Conservation (phyloP, 2,888 invertebrate genomes). For the Eugnorisma glareosa region DNA sequence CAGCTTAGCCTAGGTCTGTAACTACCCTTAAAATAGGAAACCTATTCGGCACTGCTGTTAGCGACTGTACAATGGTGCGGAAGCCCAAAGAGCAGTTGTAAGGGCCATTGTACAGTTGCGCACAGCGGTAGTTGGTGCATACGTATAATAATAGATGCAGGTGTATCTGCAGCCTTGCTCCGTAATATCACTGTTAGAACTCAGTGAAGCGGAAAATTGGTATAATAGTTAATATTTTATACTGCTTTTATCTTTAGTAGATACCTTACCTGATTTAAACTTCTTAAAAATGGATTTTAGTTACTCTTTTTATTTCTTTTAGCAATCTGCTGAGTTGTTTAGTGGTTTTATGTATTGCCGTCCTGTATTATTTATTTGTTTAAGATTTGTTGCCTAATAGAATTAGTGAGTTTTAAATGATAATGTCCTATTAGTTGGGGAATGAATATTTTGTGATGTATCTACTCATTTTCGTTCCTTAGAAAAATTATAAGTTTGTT, state of each 20-base stretch:
- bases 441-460: neutral
- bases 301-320: neutral
- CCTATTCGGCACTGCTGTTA: slow-evolving; percentile 39
- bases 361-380: slow-evolving; percentile 51
- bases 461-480: neutral
- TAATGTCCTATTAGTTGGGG: neutral
- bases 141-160: slow-evolving; percentile 11
- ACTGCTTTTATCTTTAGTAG: slow-evolving; percentile 3
- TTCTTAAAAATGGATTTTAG: slow-evolving; percentile 8
- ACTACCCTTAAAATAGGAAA: slow-evolving; percentile 18
- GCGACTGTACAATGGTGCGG: slow-evolving; percentile 44
- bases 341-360: slow-evolving; percentile 39
- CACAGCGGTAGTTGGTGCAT: slow-evolving; percentile 27
- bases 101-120: slow-evolving; percentile 45
- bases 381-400: slow-evolving; percentile 2
- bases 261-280: slow-evolving; percentile 2
- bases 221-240: slow-evolving; percentile 43
- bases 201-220: slow-evolving; percentile 46
- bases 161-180: slow-evolving; percentile 15
- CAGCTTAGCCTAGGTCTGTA: neutral
- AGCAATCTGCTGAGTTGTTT: slow-evolving; percentile 21
- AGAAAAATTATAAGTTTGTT: neutral
- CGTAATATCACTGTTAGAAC: slow-evolving; percentile 33
- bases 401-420: slow-evolving; percentile 16
- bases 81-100: slow-evolving; percentile 40